These are phyloP conservation scores for Sebastes nivosus DNA, from an alignment of 2,797 vertebrate genomes.

Conservation along the genomic window DNA sequence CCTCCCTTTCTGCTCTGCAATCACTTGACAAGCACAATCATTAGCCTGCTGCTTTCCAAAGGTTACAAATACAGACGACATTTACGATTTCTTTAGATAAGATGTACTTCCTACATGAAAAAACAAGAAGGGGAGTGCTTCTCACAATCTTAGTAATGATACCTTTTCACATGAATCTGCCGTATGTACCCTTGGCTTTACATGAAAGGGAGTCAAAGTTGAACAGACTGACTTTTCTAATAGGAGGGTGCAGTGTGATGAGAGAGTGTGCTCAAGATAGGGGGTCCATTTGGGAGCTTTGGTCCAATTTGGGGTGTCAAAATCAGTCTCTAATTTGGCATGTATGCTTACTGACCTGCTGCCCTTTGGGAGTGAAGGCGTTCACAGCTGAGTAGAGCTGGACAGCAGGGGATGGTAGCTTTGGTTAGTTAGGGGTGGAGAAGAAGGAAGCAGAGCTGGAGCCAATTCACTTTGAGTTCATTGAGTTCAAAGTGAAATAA, in stretches of 20 bases:
- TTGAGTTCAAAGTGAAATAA: slow-evolving; percentile 33
- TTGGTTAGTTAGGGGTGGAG: slow-evolving; percentile 5
- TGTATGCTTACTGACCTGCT: slow-evolving; percentile 44
- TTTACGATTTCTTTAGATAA: slow-evolving; percentile 65
- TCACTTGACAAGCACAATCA: slow-evolving; percentile 42
- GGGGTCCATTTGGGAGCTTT: slow-evolving; percentile 44
- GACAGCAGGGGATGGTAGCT: slow-evolving; percentile 29
- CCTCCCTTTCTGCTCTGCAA: slow-evolving; percentile 26
- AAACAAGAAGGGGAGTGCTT: slow-evolving; percentile 8
- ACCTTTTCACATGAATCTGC: slow-evolving; percentile 6
- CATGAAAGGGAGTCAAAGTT: slow-evolving; percentile 3
- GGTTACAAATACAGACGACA: slow-evolving; percentile 52
- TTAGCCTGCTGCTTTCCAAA: slow-evolving; percentile 63
- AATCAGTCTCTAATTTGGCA: slow-evolving; percentile 45
- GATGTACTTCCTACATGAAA: slow-evolving; percentile 35
- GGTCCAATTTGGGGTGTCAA: slow-evolving; percentile 15
- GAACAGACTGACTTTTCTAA: slow-evolving; percentile 1
- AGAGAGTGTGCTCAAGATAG: not conserved
- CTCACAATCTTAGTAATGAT: not conserved
- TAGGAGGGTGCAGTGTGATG: not conserved
- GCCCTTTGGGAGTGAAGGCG: slow-evolving; percentile 28
- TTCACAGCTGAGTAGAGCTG: slow-evolving; percentile 31
- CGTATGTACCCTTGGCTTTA: not conserved
- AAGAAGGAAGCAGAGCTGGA: slow-evolving; percentile 14
- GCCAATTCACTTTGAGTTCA: slow-evolving; percentile 22